Conservation (phyloP, 2,888 invertebrate species). For the Cloeon dipterum region DNA sequence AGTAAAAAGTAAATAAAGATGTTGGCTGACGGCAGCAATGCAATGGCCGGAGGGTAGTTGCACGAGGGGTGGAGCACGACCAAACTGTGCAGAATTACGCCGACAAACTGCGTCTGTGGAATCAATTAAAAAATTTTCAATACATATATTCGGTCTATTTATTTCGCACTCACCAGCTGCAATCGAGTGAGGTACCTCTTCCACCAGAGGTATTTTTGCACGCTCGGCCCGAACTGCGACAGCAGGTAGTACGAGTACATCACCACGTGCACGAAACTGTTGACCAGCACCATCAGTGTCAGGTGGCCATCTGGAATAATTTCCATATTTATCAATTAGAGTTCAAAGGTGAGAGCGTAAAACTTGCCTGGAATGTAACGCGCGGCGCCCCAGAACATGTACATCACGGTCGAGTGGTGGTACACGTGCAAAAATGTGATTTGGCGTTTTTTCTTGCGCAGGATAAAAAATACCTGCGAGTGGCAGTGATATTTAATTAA, state of each 20-base stretch:
- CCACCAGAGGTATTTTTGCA: constrained; percentile 4
- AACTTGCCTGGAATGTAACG: constrained; percentile 23
- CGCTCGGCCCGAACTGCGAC: not conserved
- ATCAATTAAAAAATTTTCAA: too few relatives aligned
- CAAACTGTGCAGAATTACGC: too few relatives aligned
- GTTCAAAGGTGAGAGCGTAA: too few relatives aligned
- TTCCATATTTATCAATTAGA: too few relatives aligned
- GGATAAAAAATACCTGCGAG: constrained; percentile 7
- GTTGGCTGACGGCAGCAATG: too few relatives aligned
- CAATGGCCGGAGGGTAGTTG: too few relatives aligned
- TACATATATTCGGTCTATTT: too few relatives aligned
- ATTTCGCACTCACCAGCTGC: constrained; percentile 5
- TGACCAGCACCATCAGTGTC: constrained; percentile 14
- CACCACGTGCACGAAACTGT: constrained; percentile 24
- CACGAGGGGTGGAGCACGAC: too few relatives aligned
- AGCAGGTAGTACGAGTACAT: constrained; percentile 15
- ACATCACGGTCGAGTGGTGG: constrained; percentile 10
- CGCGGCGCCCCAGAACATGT: constrained; percentile 10
- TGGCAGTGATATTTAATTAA: too few relatives aligned
- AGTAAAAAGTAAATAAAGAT: too few relatives aligned
- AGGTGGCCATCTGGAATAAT: constrained; percentile 8
- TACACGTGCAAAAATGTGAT: constrained; percentile 10
- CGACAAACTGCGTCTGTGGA: too few relatives aligned
- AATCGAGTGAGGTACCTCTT: constrained; percentile 5
- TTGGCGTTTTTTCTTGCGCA: constrained; percentile 8